Conservation (phyloP, 2,797 vertebrate genomes). For the Carduelis carduelis region DNA sequence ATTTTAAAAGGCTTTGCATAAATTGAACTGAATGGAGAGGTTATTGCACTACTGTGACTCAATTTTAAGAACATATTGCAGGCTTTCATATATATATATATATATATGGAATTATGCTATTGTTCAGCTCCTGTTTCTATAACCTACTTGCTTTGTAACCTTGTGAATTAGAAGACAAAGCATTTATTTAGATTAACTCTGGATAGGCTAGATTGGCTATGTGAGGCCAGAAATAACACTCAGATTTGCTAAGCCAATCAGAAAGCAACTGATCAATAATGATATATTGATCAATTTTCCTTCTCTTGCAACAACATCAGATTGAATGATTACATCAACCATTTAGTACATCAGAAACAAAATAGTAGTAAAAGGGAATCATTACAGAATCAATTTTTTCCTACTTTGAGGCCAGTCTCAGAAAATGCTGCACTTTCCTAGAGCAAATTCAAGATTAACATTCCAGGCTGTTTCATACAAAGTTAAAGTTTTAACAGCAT, state of each 20-base stretch:
- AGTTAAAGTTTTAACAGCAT: neutral
- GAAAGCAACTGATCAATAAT: slow-evolving; percentile 45
- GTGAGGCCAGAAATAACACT: neutral
- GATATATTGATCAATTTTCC: slow-evolving; percentile 58
- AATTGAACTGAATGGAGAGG: neutral
- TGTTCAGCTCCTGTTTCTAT: neutral
- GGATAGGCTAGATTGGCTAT: neutral
- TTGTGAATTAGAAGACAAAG: neutral
- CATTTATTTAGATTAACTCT: slow-evolving; percentile 16
- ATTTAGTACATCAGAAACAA: slow-evolving; percentile 32
- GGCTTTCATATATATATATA: neutral
- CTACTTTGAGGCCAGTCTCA: neutral
- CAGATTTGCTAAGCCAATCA: slow-evolving; percentile 28
- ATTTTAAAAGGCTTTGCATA: neutral
- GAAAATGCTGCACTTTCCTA: neutral
- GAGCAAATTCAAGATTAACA: neutral
- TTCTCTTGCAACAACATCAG: slow-evolving; percentile 18
- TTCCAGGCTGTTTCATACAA: neutral
- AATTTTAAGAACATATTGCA: no score
- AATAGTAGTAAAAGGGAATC: slow-evolving; percentile 10
- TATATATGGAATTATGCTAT: neutral
- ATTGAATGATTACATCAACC: slow-evolving; percentile 1
- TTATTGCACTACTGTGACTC: neutral
- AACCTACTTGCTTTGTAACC: neutral
- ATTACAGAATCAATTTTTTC: slow-evolving; percentile 40